Base-by-base conservation (phyloP, 2,113 vertebrate species). In the Miniopterus natalensis region DNA sequence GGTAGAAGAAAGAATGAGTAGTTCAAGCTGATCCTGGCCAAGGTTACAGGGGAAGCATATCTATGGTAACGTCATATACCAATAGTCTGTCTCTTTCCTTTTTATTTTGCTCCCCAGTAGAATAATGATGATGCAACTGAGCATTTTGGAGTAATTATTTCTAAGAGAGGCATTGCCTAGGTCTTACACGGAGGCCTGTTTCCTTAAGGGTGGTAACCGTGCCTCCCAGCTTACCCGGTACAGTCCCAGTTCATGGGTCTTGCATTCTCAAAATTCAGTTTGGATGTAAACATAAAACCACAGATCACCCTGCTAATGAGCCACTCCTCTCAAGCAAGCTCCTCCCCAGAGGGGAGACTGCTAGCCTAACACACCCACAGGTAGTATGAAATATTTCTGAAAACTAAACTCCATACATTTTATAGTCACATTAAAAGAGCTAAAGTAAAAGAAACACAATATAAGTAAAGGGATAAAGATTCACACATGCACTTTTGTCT, bases 221-320 rank as follows among this genome's bases (percentile, higher is more conserved):
- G 8, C 31, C 42, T 96, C 25, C 15, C 8, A 68, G 8, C 23
- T 89, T 81, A 45, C 27, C 36, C 57, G 36, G 4, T 27, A 40
- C 18, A 95, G 49, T 73, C 13, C 63, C 21, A 68, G 10, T 59
- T 83, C 40, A 63, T 73, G 18, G 13, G 36, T 55, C 15, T 92
- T 92, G 36, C 18, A 20, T 88, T 88, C 55, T 87, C 65, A 96
- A 94, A 93, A 84, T 70, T 57, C 36, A 45, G 21, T 88, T 77
- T 94, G 8, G 29, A 63, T 81, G 45, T 59, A 93, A 85, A 85
- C 80, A 66, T 21, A 84, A 61, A 84, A 57, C 66, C 5, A 47
- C 31, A 80, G 29, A 6, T 65, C 27, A 86, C 15, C n/a, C 23
- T 71, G 51, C 47, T 83, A 59, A 40, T 70, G 7, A 81, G 13